phyloP scores from a whole-genome alignment of 2,113 vertebrate genomes.

The Phylloscopus trochilus region DNA sequence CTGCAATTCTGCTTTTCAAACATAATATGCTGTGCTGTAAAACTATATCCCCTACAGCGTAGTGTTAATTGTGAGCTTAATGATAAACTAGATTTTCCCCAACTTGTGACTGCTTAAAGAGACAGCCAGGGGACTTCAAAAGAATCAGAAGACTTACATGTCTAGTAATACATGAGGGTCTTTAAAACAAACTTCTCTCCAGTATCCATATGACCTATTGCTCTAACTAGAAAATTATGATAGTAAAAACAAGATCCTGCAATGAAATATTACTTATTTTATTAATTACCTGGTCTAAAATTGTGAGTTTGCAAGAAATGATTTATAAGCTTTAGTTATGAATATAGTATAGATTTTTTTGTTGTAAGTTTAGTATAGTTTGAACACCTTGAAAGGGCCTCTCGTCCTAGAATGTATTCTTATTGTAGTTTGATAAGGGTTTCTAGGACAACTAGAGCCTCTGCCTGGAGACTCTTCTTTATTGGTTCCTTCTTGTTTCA shows the following conservation, averaged over 20 bases:
- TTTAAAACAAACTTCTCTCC: background rate
- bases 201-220: background rate
- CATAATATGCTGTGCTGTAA: background rate
- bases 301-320: too few relatives aligned
- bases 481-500: too few relatives aligned
- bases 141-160: background rate
- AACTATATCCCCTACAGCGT: background rate
- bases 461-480: too few relatives aligned
- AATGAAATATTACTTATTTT: background rate
- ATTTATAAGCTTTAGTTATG: too few relatives aligned
- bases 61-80: background rate
- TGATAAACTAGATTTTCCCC: background rate
- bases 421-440: too few relatives aligned
- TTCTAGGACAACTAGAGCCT: too few relatives aligned
- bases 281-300: background rate
- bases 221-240: background rate
- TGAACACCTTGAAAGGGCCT: too few relatives aligned
- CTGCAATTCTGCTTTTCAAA: background rate
- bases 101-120: background rate
- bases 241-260: background rate
- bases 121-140: background rate
- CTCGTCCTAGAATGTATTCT: too few relatives aligned
- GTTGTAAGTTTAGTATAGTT: too few relatives aligned
- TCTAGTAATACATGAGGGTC: background rate
- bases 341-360: too few relatives aligned